Evolutionary conservation across 2,113 vertebrate species (phyloP).

Genomic region (Pteruthius melanotis): DNA sequence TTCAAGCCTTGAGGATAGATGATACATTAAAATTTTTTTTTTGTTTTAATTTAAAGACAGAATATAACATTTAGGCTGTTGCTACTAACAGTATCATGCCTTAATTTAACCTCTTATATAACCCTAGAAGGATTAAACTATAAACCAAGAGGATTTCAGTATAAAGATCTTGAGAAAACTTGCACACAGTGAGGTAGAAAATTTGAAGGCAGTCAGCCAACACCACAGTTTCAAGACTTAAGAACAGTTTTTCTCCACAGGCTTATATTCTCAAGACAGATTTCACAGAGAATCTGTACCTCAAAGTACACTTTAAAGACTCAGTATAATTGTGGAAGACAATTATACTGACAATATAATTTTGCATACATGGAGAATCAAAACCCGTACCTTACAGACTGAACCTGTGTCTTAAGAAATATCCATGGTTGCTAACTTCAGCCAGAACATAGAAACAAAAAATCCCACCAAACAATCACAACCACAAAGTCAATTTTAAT

Average conservation of each 20-base stretch:
- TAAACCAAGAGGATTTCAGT: not conserved
- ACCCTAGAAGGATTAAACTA: not conserved
- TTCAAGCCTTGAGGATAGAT: not conserved
- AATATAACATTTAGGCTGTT: not conserved
- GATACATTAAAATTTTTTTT: rapidly evolving
- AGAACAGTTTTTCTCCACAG: not conserved
- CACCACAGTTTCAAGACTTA: not conserved
- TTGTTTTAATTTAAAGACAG: not conserved
- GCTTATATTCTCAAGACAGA: not conserved
- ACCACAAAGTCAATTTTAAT: not conserved
- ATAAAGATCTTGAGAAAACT: not conserved
- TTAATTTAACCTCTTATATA: not conserved
- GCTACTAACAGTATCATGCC: not conserved
- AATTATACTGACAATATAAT: too few relatives aligned
- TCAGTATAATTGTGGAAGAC: not conserved
- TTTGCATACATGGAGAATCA: not conserved
- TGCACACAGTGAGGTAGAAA: not conserved
- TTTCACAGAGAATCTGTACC: not conserved
- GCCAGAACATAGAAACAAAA: not conserved
- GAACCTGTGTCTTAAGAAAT: not conserved
- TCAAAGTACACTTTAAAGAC: not conserved
- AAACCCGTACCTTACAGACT: not conserved
- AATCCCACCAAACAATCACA: not conserved
- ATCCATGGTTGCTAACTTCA: not conserved
- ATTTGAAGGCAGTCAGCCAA: not conserved